phyloP scores from a whole-genome alignment of 92 coral and sea anemone species.

The Siderastrea siderea region DNA sequence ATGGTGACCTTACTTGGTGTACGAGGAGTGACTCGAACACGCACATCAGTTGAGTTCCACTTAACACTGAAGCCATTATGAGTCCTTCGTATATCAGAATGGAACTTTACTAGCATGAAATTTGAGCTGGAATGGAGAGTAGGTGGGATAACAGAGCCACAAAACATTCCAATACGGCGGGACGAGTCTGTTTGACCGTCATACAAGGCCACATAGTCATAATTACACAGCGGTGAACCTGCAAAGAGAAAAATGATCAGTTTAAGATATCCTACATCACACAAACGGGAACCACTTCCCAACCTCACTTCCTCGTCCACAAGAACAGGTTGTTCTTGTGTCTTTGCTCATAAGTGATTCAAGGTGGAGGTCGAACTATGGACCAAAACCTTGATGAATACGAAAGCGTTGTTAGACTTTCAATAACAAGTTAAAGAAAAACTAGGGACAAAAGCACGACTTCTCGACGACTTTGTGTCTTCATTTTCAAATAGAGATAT shows the following conservation, averaged over 20 bases:
- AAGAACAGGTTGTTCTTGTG: too few species aligned
- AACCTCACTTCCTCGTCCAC: too few species aligned
- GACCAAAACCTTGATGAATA: too few species aligned
- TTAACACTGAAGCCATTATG: constrained; percentile 75
- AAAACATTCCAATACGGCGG: constrained; percentile 65
- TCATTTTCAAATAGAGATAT: too few species aligned
- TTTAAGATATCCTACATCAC: not conserved
- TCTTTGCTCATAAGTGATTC: too few species aligned
- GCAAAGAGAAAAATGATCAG: not conserved
- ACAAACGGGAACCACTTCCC: too few species aligned
- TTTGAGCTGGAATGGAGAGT: constrained; percentile 61
- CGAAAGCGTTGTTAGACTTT: too few species aligned
- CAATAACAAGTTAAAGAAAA: too few species aligned
- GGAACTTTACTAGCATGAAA: constrained; percentile 73
- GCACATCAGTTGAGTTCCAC: constrained; percentile 41
- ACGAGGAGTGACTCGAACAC: not conserved
- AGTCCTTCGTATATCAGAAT: constrained; percentile 52
- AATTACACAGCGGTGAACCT: constrained; percentile 60
- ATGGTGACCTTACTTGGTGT: not conserved
- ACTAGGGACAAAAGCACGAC: too few species aligned
- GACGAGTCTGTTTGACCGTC: constrained; percentile 74
- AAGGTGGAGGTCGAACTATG: too few species aligned
- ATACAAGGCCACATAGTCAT: constrained; percentile 76
- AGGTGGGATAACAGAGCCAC: constrained; percentile 68
- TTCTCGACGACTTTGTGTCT: too few species aligned